Base-by-base conservation (phyloP, 2,113 vertebrate genomes). In the Perca flavescens region DNA sequence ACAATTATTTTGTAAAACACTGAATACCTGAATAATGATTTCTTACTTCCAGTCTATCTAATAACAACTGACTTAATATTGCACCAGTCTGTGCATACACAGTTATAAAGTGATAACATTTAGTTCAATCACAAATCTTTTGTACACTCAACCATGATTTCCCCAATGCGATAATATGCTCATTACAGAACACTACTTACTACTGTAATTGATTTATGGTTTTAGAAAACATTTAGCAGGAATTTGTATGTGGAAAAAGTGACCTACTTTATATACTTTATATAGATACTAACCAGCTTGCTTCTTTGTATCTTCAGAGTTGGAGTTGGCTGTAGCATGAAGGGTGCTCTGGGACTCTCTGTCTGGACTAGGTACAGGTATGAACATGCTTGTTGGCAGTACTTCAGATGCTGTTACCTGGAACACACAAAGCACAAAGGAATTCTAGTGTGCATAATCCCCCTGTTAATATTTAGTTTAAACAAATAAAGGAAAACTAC, bases 381-480 rank as follows among this genome's bases (percentile, higher is more conserved):
- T 96, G 77, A 99, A 99, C 98, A 99, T 97, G 89, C 96, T 98
- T 90, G 96, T 97, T 92, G 98, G 98, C 96, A 99, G 95, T 86
- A 96, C 97, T 92, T 99, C 98, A 36, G 96, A 96, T 71, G 97
- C 95, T 57, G 98, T 97, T 94, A 99, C 98, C 98, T 99, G 94
- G 75, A 92, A 90, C 40, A 47, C 80, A 86, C 72, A 80, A 88
- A 92, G 75, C 72, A 91, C 70, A 92, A 83, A 86, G 12, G 52
- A 1, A 58, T 64, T 72, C 46, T 65, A 16, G 46, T 13, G 52
- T 93, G 85, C 91, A 86, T 77, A 58, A 88, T 80, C 56, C 65
- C 0, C 22, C 16, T 73, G 17, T 25, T 49, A 63, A 19, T 43
- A 74, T 58, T 77, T n/a, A 19, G 19, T 77, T 85, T 21, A 53